Base-by-base conservation (phyloP, 2,888 invertebrate genomes). In the Pterostichus madidus region DNA sequence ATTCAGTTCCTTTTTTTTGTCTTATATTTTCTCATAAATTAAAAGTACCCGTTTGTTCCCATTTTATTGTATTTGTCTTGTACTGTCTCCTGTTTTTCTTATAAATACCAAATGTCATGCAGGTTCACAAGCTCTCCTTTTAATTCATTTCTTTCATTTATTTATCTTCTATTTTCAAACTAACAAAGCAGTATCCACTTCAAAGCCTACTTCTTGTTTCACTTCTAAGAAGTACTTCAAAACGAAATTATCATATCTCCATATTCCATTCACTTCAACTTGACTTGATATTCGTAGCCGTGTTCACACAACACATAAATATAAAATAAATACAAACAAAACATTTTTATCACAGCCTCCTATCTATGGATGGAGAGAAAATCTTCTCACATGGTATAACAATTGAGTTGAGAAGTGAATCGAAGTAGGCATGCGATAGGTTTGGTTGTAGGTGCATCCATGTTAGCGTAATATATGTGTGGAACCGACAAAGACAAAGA, bases 271-370 rank as follows among this genome's bases (percentile, higher is more conserved):
- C 64, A 35, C 35, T 56, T 13, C 17, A 11, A 32, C n/a, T 32
- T 64, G 64, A 64, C 64, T 64, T 64, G 35, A 15, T 68, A 44
- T 39, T 68, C 44, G n/a, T 17, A 13, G 56, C 10, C 17, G 10
- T 68, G 44, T 39, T 68, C 39, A 71, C 68, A 71, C 39, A 71
- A 56, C 17, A 56, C 56, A 56, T 56, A 56, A 56, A 56, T 56
- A 17, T 56, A 56, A 56, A 71, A 39, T 71, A 71, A 71, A 71
- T 17, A 71, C 44, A 71, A 71, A 71, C 68, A 44, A 71, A 71
- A 71, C 68, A 31, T 39, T 56, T 71, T 71, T 71, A 71, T 71
- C 68, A 44, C 17, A 44, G 64, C 17, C 7, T 7, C 44, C 44
- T 71, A 71, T 71, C 68, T 71, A 13, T 13, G 68, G 7, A 44